Percentiles rank a stretch among this genome's conserved stretches.
Conservation (phyloP, 1,140 invertebrate genomes). For the Solenopsis invicta region DNA sequence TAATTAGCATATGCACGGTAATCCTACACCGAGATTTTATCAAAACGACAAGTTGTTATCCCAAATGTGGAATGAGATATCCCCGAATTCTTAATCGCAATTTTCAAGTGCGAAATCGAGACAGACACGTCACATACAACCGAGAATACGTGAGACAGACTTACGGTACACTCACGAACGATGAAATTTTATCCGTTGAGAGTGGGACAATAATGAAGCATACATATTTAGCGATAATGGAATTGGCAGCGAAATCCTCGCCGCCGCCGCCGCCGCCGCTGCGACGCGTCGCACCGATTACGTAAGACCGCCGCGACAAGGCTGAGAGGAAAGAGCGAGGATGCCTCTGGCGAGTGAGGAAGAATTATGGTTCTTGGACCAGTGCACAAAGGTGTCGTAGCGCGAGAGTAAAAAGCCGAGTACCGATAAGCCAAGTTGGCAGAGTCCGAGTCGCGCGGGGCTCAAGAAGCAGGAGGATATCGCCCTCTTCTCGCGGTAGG, state of each 20-base stretch:
- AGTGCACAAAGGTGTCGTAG: conserved; percentile 63
- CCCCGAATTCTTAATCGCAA: conserved; percentile 17
- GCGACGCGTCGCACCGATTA: conserved; percentile 25
- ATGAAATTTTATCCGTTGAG: conserved; percentile 19
- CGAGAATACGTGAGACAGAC: background rate
- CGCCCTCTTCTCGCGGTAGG: background rate
- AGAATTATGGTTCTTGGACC: conserved; percentile 67
- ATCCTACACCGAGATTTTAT: background rate
- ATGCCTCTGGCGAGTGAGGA: conserved; percentile 21
- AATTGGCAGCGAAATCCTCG: conserved; percentile 68
- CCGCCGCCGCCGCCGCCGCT: conserved; percentile 29
- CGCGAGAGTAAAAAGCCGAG: conserved; percentile 66
- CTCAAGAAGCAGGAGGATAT: background rate
- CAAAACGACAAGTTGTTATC: background rate
- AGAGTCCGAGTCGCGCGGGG: conserved; percentile 38
- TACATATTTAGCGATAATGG: conserved; percentile 72
- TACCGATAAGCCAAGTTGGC: conserved; percentile 72
- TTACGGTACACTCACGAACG: background rate
- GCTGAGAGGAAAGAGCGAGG: conserved; percentile 35
- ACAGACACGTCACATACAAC: background rate
- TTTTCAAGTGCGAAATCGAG: background rate
- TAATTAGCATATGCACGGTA: conserved; percentile 11
- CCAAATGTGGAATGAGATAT: background rate
- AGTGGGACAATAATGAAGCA: conserved; percentile 54
- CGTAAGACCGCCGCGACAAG: conserved; percentile 13